A percentile compares a stretch with the other conserved stretches of the same genome.
phyloP scores from a whole-genome alignment of 1,140 invertebrate genomes.

The Pemphigus obesinymphae region DNA sequence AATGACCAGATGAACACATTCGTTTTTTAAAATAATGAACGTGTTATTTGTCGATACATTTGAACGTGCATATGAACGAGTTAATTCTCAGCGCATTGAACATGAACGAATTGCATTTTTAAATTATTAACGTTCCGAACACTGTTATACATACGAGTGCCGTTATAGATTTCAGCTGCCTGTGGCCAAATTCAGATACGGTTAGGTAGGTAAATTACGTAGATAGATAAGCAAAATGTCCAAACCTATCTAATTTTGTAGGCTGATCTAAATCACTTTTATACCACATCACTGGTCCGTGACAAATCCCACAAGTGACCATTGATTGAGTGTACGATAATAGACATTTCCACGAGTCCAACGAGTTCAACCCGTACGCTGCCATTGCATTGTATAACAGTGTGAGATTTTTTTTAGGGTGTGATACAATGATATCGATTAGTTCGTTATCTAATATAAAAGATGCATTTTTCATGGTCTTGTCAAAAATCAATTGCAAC shows the following conservation, averaged over 20 bases:
- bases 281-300: background rate
- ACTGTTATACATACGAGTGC: no score
- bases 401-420: background rate
- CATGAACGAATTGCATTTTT: no score
- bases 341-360: background rate
- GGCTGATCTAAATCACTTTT: background rate
- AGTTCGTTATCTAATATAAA: slow-evolving; percentile 15
- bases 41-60: no score
- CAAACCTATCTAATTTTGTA: background rate
- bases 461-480: background rate
- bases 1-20: no score
- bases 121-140: no score
- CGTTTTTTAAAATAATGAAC: no score
- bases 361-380: background rate
- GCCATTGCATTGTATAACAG: slow-evolving; percentile 10
- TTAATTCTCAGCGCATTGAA: no score
- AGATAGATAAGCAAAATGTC: no score
- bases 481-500: background rate
- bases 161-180: no score
- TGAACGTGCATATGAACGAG: no score
- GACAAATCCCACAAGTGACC: background rate
- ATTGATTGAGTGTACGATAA: background rate
- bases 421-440: background rate
- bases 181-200: no score
- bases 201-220: no score